Percentiles rank a stretch among this genome's conserved stretches.
Conservation (phyloP, 2,888 invertebrate species). For the Dasypogon diadema region DNA sequence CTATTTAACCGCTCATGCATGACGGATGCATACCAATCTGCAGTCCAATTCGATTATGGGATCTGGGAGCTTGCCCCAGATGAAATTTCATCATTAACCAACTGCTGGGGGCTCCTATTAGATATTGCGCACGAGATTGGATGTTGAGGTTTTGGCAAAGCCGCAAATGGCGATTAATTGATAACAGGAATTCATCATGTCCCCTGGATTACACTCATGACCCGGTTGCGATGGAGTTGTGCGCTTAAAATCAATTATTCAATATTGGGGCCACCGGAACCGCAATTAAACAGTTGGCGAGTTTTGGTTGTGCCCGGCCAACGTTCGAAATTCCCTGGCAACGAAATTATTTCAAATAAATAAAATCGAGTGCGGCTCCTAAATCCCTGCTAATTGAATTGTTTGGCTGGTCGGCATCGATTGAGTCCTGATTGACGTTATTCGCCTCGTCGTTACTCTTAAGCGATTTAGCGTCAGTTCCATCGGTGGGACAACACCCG, state of each 20-base stretch:
- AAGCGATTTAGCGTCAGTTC: constrained; percentile 17
- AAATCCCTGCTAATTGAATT: constrained; percentile 36
- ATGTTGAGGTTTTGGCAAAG: not conserved
- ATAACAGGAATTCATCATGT: not conserved
- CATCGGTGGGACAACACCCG: constrained; percentile 10
- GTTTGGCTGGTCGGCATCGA: not conserved
- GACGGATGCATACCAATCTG: no score
- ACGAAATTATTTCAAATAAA: constrained; percentile 13
- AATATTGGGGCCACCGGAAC: not conserved
- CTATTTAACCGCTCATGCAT: no score
- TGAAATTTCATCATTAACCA: no score
- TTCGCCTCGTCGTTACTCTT: not conserved
- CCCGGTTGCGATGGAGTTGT: not conserved
- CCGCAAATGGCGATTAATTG: not conserved
- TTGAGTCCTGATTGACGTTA: constrained; percentile 10
- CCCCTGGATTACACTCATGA: not conserved
- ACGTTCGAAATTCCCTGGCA: not conserved
- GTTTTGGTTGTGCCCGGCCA: not conserved
- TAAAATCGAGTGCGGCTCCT: not conserved
- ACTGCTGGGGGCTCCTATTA: no score
- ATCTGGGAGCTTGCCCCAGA: no score
- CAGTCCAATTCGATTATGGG: no score
- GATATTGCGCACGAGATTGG: not conserved
- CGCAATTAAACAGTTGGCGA: not conserved
- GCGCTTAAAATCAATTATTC: not conserved